phyloP scores from a whole-genome alignment of 2,797 vertebrate genomes.

The Rhincodon typus region DNA sequence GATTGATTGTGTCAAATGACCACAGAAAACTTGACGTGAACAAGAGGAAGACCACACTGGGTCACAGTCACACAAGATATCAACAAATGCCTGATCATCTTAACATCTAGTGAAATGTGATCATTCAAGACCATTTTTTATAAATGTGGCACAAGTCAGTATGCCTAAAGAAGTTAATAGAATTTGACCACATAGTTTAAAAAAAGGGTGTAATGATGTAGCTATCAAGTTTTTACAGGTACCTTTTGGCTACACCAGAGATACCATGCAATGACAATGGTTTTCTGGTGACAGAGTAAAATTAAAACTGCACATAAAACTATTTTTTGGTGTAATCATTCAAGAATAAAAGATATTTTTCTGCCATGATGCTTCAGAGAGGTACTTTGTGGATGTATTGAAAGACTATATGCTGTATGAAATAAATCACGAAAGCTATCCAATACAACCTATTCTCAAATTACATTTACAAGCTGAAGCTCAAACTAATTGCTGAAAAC shows the following conservation, averaged over 20 bases:
- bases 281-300: background rate
- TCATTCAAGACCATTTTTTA: background rate
- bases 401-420: background rate
- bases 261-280: background rate
- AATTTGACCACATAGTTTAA: background rate
- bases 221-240: background rate
- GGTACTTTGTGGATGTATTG: background rate
- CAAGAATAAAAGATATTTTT: background rate
- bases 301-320: background rate
- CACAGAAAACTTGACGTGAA: background rate
- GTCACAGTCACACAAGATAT: background rate
- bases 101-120: background rate
- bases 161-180: background rate
- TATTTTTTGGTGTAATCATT: background rate
- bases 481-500: background rate
- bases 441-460: background rate
- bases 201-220: too few species aligned
- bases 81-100: background rate
- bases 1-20: background rate
- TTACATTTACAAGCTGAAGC: background rate
- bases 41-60: background rate
- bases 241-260: background rate
- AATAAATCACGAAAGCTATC: background rate
- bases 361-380: constrained; percentile 16
- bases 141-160: background rate